Base-by-base conservation (phyloP, 2,113 vertebrate genomes). In the Gasterosteus nipponicus region DNA sequence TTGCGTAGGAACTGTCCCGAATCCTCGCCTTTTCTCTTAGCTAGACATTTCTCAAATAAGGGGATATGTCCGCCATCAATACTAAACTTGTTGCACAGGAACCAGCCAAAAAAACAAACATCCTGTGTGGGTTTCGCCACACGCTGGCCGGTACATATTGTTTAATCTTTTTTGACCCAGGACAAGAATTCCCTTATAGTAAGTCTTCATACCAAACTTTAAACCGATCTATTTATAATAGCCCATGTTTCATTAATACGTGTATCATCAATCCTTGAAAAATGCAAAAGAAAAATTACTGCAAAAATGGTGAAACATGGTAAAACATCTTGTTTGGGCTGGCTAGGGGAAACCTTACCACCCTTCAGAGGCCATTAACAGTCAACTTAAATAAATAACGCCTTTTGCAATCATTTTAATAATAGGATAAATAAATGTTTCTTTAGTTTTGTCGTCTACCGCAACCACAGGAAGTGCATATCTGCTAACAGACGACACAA, bases 351-450 rank as follows among this genome's bases (percentile, higher is more conserved):
- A 67, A 29, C 47, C 44, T 39, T 31, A 19, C 26, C n/a, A 47
- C 26, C 63, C 64, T 51, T 59, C 74, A 81, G 75, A 77, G 69
- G 58, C 61, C 39, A 64, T 29, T 66, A 70, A 82, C 76, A 80
- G 73, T 78, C 79, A 70, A 11, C 54, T 54, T 74, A 41, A 67
- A 83, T 83, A 38, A 51, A 65, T 38, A 66, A 41, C 35, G 73
- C 73, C 51, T 31, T 78, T 72, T 57, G n/a, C 31, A 51, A 22
- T n/a, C 57, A 33, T 46, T 82, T 60, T 47, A 54, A 57, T 35
- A 73, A 18, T 42, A 18, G 54, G 42, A 62, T 19, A 5, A 26
- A 44, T 33, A 44, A 51, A 57, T 66, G n/a, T 65, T 66, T 6
- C 31, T n/a, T 75, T 44, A 38, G 18, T 57, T 33, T 74, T 65